These are phyloP conservation scores for Anthophora plumipes DNA, from an alignment of 2,888 invertebrate genomes.

Conservation along the genomic window DNA sequence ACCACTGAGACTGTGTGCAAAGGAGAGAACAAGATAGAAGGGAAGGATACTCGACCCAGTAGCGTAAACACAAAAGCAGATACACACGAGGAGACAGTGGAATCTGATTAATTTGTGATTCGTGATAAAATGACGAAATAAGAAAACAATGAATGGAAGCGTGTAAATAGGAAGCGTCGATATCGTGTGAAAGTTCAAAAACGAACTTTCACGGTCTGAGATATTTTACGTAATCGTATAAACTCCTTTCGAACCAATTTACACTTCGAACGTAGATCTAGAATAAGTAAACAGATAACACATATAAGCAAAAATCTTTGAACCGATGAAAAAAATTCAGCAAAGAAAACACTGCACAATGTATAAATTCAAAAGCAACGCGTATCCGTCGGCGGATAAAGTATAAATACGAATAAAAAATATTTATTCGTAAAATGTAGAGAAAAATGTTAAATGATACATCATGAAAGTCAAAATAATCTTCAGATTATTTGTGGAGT, in stretches of 20 bases:
- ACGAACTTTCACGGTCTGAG: background rate
- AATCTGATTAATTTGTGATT: slow-evolving; percentile 45
- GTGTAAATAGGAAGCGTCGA: background rate
- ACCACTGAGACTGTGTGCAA: slow-evolving; percentile 55
- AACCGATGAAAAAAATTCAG: too few relatives aligned
- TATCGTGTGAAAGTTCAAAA: slow-evolving; percentile 8
- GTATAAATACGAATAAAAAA: too few relatives aligned
- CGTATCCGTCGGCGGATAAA: too few relatives aligned
- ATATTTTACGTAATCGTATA: background rate
- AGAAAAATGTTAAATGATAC: too few relatives aligned
- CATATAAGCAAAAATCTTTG: background rate
- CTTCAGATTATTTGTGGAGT: too few relatives aligned
- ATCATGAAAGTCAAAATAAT: too few relatives aligned
- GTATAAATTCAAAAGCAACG: too few relatives aligned
- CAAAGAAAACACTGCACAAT: too few relatives aligned
- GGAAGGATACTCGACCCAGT: slow-evolving; percentile 65
- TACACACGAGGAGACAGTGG: slow-evolving; percentile 32
- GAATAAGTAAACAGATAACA: background rate
- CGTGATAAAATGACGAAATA: slow-evolving; percentile 41
- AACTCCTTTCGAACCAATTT: background rate
- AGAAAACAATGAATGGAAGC: slow-evolving; percentile 17
- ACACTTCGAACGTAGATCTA: background rate
- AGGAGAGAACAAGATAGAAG: slow-evolving; percentile 51
- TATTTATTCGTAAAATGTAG: too few relatives aligned
- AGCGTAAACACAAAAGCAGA: slow-evolving; percentile 56